phyloP scores from a whole-genome alignment of 23 tunicate genomes.

The Styela clava region DNA sequence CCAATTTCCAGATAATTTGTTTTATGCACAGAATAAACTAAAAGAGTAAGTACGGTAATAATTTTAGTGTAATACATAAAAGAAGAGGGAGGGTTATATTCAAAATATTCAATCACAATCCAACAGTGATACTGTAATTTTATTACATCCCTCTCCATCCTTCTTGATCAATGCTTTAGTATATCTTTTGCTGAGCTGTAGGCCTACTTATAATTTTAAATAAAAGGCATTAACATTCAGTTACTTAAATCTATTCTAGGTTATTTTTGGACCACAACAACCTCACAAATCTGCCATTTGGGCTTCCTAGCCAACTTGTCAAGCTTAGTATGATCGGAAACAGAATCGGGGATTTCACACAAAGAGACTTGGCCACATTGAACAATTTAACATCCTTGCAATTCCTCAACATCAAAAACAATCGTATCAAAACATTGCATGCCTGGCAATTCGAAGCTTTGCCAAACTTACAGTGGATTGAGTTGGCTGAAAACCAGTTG shows the following conservation, averaged over 20 bases:
- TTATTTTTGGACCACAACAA: conserved; percentile 4
- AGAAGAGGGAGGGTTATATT: no score
- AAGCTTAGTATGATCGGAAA: background rate
- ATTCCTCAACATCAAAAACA: conserved; percentile 16
- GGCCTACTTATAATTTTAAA: no score
- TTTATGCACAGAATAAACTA: conserved; percentile 27
- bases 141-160: no score
- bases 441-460: conserved; percentile 24
- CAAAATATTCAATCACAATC: no score
- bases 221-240: no score
- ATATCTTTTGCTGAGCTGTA: no score
- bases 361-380: background rate
- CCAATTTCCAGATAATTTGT: conserved; percentile 25
- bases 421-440: conserved; percentile 24
- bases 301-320: background rate
- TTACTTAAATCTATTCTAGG: no score
- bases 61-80: no score
- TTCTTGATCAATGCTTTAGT: no score
- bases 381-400: conserved; percentile 10
- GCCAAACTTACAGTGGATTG: conserved; percentile 25
- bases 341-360: background rate
- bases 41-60: conserved; percentile 33
- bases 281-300: conserved; percentile 4
- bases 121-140: no score
- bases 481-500: conserved; percentile 26